Evolutionary conservation across 2,113 vertebrate genomes (phyloP), one percentile per base, ranked within the genome.

Genomic region (Suncus etruscus): DNA sequence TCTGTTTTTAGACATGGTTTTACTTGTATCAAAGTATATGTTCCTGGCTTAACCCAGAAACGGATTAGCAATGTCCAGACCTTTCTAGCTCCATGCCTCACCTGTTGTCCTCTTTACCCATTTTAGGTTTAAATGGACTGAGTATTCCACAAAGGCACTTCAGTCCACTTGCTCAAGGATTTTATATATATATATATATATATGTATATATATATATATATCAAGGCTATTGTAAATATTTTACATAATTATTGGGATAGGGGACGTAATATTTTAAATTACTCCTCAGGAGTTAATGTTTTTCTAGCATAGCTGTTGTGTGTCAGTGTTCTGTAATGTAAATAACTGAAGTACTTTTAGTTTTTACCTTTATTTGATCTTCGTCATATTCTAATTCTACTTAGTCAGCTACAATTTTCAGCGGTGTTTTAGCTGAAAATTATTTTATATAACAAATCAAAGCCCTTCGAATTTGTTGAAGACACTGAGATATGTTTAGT

Each of bases 371-470:
- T 69, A 92, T 87, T 90, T 61, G 88, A 54, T 76, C 39, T 96
- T 90, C 96, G 75, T 95, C 51, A 78, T 94, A 74, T 75, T 95
- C 80, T 95, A 75, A 92, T 97, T 96, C 91, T 96, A 77, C 90
- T 95, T 32, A 80, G 66, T 96, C 39, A 39, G 39, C 70, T 95
- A 83, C 70, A 25, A 0, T 76, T 92, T 95, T 87, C 74, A 96
- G 61, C 69, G 75, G 39, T 70, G 77, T 74, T 83, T 79, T 82
- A 92, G 84, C 70, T 91, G 22, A 61, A 95, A 96, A 92, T 97
- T 94, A 86, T 95, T 97, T 96, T 90, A 87, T 39, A 10, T 95
- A 96, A 92, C 72, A 91, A 95, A 97, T 97, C 87, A 95, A 94
- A 96, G 54, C 22, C 79, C 74, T 94, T 92, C 95, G 92, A 94